Conservation (phyloP, 2,888 invertebrate species). For the Lasioglossum malachurum region DNA sequence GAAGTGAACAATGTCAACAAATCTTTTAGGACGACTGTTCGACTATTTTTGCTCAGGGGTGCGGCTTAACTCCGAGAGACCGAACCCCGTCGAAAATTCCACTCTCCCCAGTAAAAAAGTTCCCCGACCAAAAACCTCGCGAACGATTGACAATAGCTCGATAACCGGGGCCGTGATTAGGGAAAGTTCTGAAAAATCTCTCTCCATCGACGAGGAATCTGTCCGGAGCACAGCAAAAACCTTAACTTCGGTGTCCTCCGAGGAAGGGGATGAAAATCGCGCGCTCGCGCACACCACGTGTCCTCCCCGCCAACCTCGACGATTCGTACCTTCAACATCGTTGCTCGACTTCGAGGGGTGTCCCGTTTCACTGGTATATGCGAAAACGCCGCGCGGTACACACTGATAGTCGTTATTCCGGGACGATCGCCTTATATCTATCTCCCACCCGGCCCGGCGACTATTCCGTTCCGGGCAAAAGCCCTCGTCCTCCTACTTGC, state of each 20-base stretch:
- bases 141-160: background rate
- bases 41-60: background rate
- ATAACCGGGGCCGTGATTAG: background rate
- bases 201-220: constrained; percentile 15
- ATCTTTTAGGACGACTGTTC: no score
- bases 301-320: background rate
- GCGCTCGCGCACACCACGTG: constrained; percentile 1
- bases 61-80: background rate
- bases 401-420: constrained; percentile 84
- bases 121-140: background rate
- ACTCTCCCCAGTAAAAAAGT: background rate
- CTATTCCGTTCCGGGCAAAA: constrained; percentile 73
- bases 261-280: background rate
- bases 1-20: background rate
- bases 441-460: constrained; percentile 81
- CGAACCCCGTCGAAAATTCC: background rate
- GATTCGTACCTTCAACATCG: constrained; percentile 79
- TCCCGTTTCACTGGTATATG: constrained; percentile 58
- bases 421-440: constrained; percentile 83
- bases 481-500: constrained; percentile 56
- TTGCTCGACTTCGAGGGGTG: constrained; percentile 66
- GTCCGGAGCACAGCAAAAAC: constrained; percentile 8
- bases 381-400: constrained; percentile 79
- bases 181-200: constrained; percentile 17
- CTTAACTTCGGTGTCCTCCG: background rate